Percentiles rank a stretch among this genome's conserved stretches.
Evolutionary conservation across 2,888 invertebrate genomes (phyloP).

Genomic region (Polydrusus cervinus): DNA sequence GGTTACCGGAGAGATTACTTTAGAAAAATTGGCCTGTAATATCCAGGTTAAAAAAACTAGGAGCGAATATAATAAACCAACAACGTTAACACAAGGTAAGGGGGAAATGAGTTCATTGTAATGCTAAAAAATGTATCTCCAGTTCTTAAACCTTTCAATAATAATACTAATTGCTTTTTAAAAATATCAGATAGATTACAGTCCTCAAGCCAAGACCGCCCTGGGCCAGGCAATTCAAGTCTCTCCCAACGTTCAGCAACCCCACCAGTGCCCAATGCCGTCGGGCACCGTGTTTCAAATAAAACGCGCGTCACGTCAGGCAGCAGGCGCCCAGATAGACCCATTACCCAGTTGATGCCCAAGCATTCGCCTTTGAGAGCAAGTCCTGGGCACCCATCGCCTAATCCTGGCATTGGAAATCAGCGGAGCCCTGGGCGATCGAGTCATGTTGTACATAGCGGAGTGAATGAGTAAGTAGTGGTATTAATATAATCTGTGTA

Average conservation of each 20-base stretch:
- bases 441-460: slow-evolving; percentile 66
- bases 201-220: slow-evolving; percentile 57
- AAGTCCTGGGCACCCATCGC: slow-evolving; percentile 72
- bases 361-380: slow-evolving; percentile 77
- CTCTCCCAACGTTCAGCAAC: slow-evolving; percentile 64
- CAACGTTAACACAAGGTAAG: slow-evolving; percentile 64
- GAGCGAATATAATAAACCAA: slow-evolving; percentile 71
- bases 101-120: too few species aligned
- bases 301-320: slow-evolving; percentile 70
- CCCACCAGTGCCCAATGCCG: slow-evolving; percentile 62
- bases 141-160: too few species aligned
- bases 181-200: slow-evolving; percentile 47
- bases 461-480: slow-evolving; percentile 57
- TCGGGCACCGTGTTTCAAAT: slow-evolving; percentile 67
- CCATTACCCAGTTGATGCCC: slow-evolving; percentile 72
- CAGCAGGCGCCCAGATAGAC: slow-evolving; percentile 66
- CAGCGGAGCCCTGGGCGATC: slow-evolving; percentile 62
- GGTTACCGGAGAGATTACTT: slow-evolving; percentile 92
- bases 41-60: slow-evolving; percentile 95
- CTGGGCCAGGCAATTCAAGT: slow-evolving; percentile 50
- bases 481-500: not conserved
- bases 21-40: slow-evolving; percentile 93
- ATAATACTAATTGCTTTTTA: not conserved
- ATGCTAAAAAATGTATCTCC: too few species aligned
- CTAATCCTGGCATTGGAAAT: slow-evolving; percentile 39